Conservation (phyloP, 2,888 invertebrate genomes). For the Cinara cedri region DNA sequence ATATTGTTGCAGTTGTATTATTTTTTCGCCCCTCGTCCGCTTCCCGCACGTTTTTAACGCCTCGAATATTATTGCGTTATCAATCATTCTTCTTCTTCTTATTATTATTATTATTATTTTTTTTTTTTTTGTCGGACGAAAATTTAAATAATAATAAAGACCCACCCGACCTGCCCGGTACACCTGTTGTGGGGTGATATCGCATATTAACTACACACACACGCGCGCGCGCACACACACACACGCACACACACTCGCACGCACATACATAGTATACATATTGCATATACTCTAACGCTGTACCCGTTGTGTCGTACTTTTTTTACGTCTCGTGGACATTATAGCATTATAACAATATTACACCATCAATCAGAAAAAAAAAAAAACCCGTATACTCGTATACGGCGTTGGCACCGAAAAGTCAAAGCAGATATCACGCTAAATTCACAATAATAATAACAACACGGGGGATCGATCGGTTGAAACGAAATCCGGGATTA, state of each 20-base stretch:
- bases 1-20: not conserved
- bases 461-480: slow-evolving; percentile 8
- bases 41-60: not conserved
- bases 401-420: slow-evolving; percentile 4
- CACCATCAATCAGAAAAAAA: slow-evolving; percentile 45
- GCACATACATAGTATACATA: too few species aligned
- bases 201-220: too few species aligned
- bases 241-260: too few species aligned
- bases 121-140: not conserved
- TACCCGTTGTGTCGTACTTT: not conserved
- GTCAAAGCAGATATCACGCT: slow-evolving; percentile 33
- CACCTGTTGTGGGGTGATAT: slow-evolving; percentile 19
- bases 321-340: not conserved
- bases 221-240: too few species aligned
- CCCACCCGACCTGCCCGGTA: not conserved
- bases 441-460: not conserved
- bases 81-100: not conserved
- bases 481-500: not conserved
- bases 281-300: too few species aligned
- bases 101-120: too few species aligned
- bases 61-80: not conserved
- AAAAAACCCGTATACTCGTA: not conserved
- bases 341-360: too few species aligned
- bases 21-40: not conserved
- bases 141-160: not conserved